phyloP scores from a whole-genome alignment of 2,113 vertebrate genomes.

The Cranoglanis bouderius region DNA sequence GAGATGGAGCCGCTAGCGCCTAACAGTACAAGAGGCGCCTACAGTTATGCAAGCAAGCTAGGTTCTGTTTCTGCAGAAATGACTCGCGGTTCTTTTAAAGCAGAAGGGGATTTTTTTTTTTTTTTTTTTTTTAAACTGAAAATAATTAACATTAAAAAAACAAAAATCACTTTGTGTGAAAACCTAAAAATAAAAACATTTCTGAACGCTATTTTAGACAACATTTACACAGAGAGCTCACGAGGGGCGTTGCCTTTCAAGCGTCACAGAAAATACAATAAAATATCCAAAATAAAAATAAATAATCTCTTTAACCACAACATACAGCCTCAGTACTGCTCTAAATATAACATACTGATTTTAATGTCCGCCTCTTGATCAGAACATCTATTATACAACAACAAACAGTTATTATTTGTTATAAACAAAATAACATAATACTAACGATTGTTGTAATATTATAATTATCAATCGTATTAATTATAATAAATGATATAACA shows the following conservation, averaged over 20 bases:
- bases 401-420: not conserved
- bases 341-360: not conserved
- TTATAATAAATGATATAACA: not conserved
- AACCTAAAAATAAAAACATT: not conserved
- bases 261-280: not conserved
- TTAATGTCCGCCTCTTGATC: not conserved
- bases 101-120: not conserved
- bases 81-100: not conserved
- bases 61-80: not conserved
- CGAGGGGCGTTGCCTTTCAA: not conserved
- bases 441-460: not conserved
- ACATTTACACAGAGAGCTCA: not conserved
- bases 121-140: not conserved
- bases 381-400: not conserved
- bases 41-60: not conserved
- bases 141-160: not conserved
- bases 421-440: not conserved
- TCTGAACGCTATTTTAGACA: not conserved
- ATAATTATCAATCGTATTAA: not conserved
- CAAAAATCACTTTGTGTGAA: not conserved
- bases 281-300: not conserved
- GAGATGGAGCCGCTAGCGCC: not conserved
- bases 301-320: not conserved
- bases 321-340: not conserved
- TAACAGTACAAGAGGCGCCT: not conserved